Base-by-base conservation (phyloP, 2,888 invertebrate genomes). In the Idaea straminata region DNA sequence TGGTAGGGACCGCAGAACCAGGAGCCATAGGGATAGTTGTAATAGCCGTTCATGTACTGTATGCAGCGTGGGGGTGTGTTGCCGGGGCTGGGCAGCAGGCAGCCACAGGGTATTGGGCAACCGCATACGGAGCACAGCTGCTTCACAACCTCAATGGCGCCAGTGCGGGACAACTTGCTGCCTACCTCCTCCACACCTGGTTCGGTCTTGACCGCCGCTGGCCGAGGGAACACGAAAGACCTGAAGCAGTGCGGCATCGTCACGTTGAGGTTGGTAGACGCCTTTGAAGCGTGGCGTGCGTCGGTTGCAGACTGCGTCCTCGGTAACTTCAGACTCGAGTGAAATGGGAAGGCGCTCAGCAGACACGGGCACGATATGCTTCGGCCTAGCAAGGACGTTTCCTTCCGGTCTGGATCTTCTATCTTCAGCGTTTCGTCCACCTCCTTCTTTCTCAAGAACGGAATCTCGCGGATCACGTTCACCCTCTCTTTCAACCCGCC, bases 1-100 rank as follows among this genome's bases (percentile, higher is more conserved):
- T 88, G 86, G 70, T 89, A 89, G 0, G 89, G 88, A 0, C 89
- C 87, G 61, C 88, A 87, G 71, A 87, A 88, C 89, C 89, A 89
- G 58, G 76, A 82, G 4, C 88, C 88, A 61, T 88, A 86, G 0
- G 89, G 89, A 62, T 89, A 89, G 67, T 89, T 87, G 66, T 87
- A 89, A 70, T 86, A 88, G 4, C 89, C 88, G 10, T 83, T 84
- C 85, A 88, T 87, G 67, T 81, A 82, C 62, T 88, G 87, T 1
- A 87, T 25, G 69, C 88, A 89, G 38, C 72, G 75, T 0, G 89
- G 80, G 0, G 87, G 82, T 0, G 72, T 72, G 65, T 86, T 83
- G 68, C 25, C 82, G 80, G 1, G 72, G 62, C 4, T 15, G 2
- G 57, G 57, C 57, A 15, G 58, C n/a, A 77, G 64, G 59, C 75